Evolutionary conservation across 2,113 vertebrate genomes (phyloP), one percentile per base, ranked within the genome.

Genomic region (Rhineura floridana): DNA sequence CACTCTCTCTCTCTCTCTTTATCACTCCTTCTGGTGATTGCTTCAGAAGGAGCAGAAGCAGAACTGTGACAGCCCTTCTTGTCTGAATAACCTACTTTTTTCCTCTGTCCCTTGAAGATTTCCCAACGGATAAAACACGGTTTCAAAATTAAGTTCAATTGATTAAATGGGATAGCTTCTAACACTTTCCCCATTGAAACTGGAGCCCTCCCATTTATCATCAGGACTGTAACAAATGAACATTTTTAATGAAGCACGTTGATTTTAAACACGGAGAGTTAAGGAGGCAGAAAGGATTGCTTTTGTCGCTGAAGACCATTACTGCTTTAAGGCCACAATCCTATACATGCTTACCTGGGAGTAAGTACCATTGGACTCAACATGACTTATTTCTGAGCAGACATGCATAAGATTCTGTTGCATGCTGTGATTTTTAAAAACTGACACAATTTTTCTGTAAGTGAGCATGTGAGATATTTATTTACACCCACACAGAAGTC

Each of bases 161-260:
- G 44, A 88, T 83, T 48, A 83, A 52, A 88, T 69, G 59, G 46
- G 69, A 84, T 52, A 82, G 72, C 42, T 39, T 78, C 62, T 81
- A 52, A n/a, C 70, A 15, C 23, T 0, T 52, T 50, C 70, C 33
- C 50, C 25, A n/a, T 65, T 72, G 39, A 88, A 93, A 91, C n/a
- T 55, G 33, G 83, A 63, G 28, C 39, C 39, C 44, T 85, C 88
- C 84, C 70, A 91, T 88, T 73, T 83, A 90, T 82, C 85, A 91
- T 87, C 50, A 84, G 46, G 13, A 90, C 46, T 15, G 3, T 88
- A 83, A 90, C n/a, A 88, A 88, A 89, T 69, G 70, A 63, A 78
- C 46, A 72, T n/a, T 87, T 84, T n/a, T 70, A 93, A 80, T 83
- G 83, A 33, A 72, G 63, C 84, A 63, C 3, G 17, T 87, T 48